Conservation (phyloP, 2,888 invertebrate species). For the Cantharis rufa region DNA sequence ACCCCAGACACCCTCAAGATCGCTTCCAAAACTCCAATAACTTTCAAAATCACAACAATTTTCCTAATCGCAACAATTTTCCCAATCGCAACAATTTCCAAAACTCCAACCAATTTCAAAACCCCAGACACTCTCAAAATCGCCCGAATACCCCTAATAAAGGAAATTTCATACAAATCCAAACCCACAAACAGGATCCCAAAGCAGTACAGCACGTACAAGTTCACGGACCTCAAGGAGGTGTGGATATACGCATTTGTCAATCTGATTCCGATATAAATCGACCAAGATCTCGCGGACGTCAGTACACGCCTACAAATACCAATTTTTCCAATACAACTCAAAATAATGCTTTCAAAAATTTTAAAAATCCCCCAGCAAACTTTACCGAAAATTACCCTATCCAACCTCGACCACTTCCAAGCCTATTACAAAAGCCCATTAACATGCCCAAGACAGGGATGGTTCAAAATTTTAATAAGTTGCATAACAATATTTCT, state of each 20-base stretch:
- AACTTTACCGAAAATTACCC: neutral
- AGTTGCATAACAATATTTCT: neutral
- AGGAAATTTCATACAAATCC: neutral
- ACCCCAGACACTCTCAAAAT: conserved; percentile 25
- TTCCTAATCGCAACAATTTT: neutral
- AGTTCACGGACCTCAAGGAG: neutral
- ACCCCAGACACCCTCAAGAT: conserved; percentile 24
- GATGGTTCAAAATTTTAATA: neutral
- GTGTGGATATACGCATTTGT: neutral
- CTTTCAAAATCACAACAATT: neutral
- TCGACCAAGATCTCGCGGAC: neutral
- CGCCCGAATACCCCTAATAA: neutral
- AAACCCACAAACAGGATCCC: neutral
- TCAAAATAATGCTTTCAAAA: neutral
- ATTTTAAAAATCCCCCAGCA: neutral
- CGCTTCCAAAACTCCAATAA: neutral
- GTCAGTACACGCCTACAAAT: neutral
- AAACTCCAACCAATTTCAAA: neutral
- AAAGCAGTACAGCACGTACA: neutral
- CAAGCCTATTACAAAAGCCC: neutral
- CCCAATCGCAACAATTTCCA: neutral
- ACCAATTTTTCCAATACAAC: neutral
- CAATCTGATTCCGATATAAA: neutral
- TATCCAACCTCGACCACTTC: neutral
- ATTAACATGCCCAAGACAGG: no score